Evolutionary conservation across 2,113 vertebrate genomes (phyloP), one percentile per base, ranked within the genome.

Genomic region (Paedocypris sp.): DNA sequence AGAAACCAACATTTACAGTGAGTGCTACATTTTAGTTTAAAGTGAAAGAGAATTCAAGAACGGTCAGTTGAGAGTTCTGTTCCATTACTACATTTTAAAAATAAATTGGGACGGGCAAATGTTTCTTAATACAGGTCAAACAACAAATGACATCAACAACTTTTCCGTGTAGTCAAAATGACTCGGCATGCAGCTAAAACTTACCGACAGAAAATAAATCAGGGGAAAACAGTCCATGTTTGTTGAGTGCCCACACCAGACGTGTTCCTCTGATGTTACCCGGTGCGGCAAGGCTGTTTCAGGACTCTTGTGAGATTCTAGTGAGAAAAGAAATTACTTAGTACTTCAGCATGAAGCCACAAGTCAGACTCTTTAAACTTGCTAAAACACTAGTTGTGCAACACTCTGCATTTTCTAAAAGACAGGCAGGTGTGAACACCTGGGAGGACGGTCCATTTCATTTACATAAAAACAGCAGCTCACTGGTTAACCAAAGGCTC

Each of bases 201-300:
- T 94, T 86, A 97, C 93, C 91, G 93, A 91, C 90, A 94, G 90
- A 87, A 90, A 92, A 88, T 90, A 92, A 90, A 91, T 90, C 90
- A 92, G 89, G 87, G 87, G 89, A 88, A 91, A 91, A 97, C 91
- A 94, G 91, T 93, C 93, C 93, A 97, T 97, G 93, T 90, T 97
- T 94, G 89, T 93, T 83, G 90, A 87, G 84, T 87, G 86, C 83
- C 82, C 82, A 82, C 82, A 77, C 83, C 82, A 87, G 83, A 86
- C 82, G 83, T 74, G 83, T 81, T 88, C 80, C 82, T 88, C 82
- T 82, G 91, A 88, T 86, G 83, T 83, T 86, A 87, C 71, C 80
- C 83, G 79, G 80, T 72, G 76, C 67, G 83, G 74, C 80, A 76
- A 42, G 87, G 82, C 80, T 70, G 83, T 82, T 83, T 79, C 71